Evolutionary conservation across 1,140 invertebrate species (phyloP).

Genomic region (Nasonia longicornis): DNA sequence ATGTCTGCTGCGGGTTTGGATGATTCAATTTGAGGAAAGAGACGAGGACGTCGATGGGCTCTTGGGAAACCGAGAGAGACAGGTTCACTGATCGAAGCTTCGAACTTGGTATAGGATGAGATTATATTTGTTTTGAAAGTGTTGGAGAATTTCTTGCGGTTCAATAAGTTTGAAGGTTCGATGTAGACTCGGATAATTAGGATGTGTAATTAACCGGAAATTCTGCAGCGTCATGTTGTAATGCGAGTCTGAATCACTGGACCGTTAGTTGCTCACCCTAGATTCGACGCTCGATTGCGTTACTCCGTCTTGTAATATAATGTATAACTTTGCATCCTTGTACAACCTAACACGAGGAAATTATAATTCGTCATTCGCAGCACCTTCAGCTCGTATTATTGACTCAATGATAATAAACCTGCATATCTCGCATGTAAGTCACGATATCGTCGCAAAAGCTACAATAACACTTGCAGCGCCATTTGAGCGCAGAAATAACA

Average conservation of each 20-base stretch:
- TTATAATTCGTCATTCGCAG: too few relatives aligned
- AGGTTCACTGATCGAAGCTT: too few relatives aligned
- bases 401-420: too few relatives aligned
- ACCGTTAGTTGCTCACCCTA: neutral
- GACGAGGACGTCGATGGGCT: neutral
- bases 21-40: neutral
- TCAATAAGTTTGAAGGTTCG: neutral
- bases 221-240: neutral
- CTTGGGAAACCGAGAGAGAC: neutral
- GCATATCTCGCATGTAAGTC: too few relatives aligned
- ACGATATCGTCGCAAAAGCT: too few relatives aligned
- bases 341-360: neutral
- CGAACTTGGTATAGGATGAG: too few relatives aligned
- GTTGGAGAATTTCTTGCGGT: neutral
- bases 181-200: neutral
- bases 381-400: too few relatives aligned
- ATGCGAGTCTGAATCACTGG: neutral
- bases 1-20: neutral
- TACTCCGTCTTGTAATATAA: neutral
- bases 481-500: neutral
- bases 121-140: too few relatives aligned
- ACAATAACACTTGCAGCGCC: neutral
- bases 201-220: neutral
- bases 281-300: neutral
- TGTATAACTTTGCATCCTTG: neutral